Evolutionary conservation across 1,140 invertebrate species (phyloP).

Genomic region (Drusus annulatus): DNA sequence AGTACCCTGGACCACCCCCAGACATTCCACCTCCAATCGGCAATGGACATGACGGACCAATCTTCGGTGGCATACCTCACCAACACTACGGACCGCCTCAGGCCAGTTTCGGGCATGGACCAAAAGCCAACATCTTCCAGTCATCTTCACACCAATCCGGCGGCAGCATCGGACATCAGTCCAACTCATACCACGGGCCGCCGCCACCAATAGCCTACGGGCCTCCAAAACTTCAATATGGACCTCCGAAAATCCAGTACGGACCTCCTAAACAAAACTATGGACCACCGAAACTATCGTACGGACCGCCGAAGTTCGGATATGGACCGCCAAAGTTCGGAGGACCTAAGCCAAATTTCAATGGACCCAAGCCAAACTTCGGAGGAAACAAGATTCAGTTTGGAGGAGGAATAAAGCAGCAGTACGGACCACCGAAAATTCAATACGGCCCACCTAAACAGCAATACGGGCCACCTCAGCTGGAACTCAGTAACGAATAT

Average conservation of each 20-base stretch:
- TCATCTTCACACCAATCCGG: constrained; percentile 1
- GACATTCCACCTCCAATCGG: constrained; percentile 64
- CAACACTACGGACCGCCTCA: constrained; percentile 59
- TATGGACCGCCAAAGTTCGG: constrained; percentile 65
- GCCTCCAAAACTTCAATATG: constrained; percentile 60
- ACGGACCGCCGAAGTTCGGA: constrained; percentile 68
- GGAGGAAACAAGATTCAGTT: background rate
- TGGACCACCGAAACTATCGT: constrained; percentile 62
- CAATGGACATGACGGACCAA: constrained; percentile 23
- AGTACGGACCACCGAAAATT: constrained; percentile 64
- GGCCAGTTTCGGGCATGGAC: constrained; percentile 52
- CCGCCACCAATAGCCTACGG: constrained; percentile 49
- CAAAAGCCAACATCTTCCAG: constrained; percentile 48
- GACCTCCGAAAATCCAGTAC: constrained; percentile 66
- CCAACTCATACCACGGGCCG: constrained; percentile 54
- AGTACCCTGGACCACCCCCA: constrained; percentile 69
- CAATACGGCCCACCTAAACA: constrained; percentile 60
- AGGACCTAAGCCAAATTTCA: constrained; percentile 65
- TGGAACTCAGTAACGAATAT: constrained; percentile 65
- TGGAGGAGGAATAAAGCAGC: constrained; percentile 58
- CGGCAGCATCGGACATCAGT: constrained; percentile 48
- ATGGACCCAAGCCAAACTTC: constrained; percentile 63
- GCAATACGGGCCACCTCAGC: constrained; percentile 38
- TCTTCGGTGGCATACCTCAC: constrained; percentile 61
- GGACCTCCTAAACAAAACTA: constrained; percentile 67